phyloP scores from a whole-genome alignment of 1,140 invertebrate species.

The Eumaeus atala region DNA sequence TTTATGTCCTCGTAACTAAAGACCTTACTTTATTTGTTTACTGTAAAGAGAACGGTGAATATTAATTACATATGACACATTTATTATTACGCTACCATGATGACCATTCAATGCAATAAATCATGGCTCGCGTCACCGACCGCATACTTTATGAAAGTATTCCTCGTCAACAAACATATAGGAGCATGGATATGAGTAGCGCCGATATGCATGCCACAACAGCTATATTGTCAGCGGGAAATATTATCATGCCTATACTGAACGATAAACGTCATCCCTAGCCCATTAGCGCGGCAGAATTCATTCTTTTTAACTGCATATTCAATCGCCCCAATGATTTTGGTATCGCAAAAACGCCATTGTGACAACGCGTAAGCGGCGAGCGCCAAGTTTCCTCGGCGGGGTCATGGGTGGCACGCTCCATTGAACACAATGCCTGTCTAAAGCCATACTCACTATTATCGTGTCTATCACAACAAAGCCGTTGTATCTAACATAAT shows the following conservation, averaged over 20 bases:
- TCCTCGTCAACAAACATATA: too few species aligned
- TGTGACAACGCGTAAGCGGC: conserved; percentile 14
- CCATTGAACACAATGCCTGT: conserved; percentile 26
- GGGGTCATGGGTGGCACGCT: conserved; percentile 22
- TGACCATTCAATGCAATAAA: too few species aligned
- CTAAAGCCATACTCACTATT: conserved; percentile 18
- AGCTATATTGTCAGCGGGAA: too few species aligned
- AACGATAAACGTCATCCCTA: conserved; percentile 22
- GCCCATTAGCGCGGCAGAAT: conserved; percentile 24
- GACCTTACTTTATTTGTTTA: too few species aligned
- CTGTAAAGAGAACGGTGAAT: too few species aligned
- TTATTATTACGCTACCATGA: neutral
- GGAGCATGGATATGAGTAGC: too few species aligned
- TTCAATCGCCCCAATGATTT: conserved; percentile 26
- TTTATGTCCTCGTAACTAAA: too few species aligned
- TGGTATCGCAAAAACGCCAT: conserved; percentile 21
- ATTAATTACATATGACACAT: neutral
- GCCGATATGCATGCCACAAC: too few species aligned
- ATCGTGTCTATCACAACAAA: conserved; percentile 3
- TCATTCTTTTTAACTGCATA: conserved; percentile 32
- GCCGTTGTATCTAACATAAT: too few species aligned
- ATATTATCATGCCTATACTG: too few species aligned
- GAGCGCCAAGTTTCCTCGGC: conserved; percentile 20
- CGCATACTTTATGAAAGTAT: too few species aligned
- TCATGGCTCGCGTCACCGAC: too few species aligned